Percentiles rank a stretch among this genome's conserved stretches.
Conservation (phyloP, 2,113 vertebrate genomes). For the Oceanodroma tethys region DNA sequence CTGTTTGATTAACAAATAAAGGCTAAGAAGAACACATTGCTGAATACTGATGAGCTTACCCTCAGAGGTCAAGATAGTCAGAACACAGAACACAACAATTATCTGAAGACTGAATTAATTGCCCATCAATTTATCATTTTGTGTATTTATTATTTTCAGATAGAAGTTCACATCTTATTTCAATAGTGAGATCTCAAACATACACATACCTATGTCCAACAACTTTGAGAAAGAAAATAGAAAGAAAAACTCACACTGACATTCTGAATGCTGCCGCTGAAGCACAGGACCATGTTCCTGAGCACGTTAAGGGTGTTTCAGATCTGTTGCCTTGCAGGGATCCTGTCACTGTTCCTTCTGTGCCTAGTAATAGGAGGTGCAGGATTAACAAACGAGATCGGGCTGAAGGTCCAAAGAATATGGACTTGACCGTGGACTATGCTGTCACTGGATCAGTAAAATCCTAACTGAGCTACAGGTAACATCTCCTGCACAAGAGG, state of each 20-base stretch:
- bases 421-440: neutral
- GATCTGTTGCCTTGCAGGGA: neutral
- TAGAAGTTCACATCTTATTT: neutral
- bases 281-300: neutral
- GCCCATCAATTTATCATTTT: neutral
- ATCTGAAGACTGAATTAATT: neutral
- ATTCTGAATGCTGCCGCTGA: neutral
- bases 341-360: neutral
- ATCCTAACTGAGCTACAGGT: neutral
- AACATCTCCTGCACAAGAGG: neutral
- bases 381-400: neutral
- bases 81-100: neutral
- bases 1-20: neutral
- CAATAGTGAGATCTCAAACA: neutral
- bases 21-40: neutral
- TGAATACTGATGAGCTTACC: neutral
- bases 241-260: neutral
- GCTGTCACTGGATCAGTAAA: too few species aligned
- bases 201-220: neutral
- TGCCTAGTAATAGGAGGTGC: neutral
- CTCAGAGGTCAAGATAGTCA: neutral
- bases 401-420: neutral
- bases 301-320: neutral
- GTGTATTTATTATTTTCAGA: neutral
- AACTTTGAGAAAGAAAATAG: neutral